Conservation (phyloP, 2,113 vertebrate genomes). For the Pollimyrus isidori region DNA sequence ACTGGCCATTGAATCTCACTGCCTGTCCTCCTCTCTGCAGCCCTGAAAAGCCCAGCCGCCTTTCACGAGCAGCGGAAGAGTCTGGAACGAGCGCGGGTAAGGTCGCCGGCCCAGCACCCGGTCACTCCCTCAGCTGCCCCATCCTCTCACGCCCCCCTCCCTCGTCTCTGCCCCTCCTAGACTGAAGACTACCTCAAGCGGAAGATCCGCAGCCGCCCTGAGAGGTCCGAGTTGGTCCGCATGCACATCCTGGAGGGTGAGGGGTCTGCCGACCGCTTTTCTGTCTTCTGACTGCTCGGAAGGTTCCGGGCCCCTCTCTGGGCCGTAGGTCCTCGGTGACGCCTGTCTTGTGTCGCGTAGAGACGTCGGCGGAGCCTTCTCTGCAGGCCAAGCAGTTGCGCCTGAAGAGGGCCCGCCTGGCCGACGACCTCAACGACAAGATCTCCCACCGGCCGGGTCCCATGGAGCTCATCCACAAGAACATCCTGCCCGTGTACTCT, state of each 20-base stretch:
- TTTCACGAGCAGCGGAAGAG: constrained; percentile 84
- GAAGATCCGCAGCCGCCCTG: constrained; percentile 76
- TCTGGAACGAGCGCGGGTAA: constrained; percentile 84
- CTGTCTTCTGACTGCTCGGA: neutral
- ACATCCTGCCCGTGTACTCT: constrained; percentile 81
- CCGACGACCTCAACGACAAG: constrained; percentile 84
- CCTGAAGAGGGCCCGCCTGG: constrained; percentile 77
- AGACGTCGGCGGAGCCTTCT: constrained; percentile 77
- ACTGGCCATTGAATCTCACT: neutral
- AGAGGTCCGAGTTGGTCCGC: constrained; percentile 78
- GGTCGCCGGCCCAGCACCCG: constrained; percentile 16
- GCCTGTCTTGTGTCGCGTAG: constrained; percentile 42
- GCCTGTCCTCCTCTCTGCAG: constrained; percentile 50
- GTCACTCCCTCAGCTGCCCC: neutral
- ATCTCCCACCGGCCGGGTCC: constrained; percentile 81
- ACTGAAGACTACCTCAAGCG: constrained; percentile 86
- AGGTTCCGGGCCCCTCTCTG: no score
- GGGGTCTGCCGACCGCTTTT: neutral
- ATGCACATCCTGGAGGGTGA: constrained; percentile 91
- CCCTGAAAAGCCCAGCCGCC: constrained; percentile 85
- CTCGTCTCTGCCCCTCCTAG: constrained; percentile 42
- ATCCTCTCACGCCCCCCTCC: neutral
- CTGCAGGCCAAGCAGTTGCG: constrained; percentile 83
- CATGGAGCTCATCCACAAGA: constrained; percentile 90
- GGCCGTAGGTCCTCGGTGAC: neutral